phyloP scores from a whole-genome alignment of 35 echinoderm and acorn worm genomes.

The Stichopus chloronotus region DNA sequence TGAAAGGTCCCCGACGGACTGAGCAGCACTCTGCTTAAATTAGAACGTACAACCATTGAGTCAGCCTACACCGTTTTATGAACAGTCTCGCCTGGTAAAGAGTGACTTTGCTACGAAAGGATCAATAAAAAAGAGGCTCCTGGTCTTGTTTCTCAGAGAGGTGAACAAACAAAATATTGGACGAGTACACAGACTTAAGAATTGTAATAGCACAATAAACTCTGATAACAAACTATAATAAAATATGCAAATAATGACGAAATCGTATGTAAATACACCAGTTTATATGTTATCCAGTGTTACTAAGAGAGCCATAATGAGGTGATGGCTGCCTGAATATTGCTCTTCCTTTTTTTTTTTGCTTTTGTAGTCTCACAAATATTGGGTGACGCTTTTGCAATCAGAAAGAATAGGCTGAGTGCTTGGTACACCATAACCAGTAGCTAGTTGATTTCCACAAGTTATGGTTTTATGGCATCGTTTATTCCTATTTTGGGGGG shows the following conservation, averaged over 20 bases:
- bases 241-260: background rate
- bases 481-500: background rate
- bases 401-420: too few relatives aligned
- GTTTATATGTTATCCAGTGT: background rate
- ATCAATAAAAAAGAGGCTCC: background rate
- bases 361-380: too few relatives aligned
- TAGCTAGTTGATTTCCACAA: background rate
- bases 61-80: background rate
- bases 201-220: background rate
- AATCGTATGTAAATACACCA: background rate
- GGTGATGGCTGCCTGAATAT: background rate
- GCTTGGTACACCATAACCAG: background rate
- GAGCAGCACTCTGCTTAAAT: too few relatives aligned
- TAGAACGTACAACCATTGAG: too few relatives aligned
- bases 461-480: background rate
- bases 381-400: too few relatives aligned
- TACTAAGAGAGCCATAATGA: background rate
- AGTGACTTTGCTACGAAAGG: background rate
- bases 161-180: background rate
- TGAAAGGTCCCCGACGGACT: background rate
- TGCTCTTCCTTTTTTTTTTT: too few relatives aligned
- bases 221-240: background rate
- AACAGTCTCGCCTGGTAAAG: background rate
- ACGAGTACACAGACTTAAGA: background rate
- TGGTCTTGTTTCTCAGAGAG: background rate